Conservation (phyloP, 2,888 invertebrate genomes). For the Lasioglossum marginatum region DNA sequence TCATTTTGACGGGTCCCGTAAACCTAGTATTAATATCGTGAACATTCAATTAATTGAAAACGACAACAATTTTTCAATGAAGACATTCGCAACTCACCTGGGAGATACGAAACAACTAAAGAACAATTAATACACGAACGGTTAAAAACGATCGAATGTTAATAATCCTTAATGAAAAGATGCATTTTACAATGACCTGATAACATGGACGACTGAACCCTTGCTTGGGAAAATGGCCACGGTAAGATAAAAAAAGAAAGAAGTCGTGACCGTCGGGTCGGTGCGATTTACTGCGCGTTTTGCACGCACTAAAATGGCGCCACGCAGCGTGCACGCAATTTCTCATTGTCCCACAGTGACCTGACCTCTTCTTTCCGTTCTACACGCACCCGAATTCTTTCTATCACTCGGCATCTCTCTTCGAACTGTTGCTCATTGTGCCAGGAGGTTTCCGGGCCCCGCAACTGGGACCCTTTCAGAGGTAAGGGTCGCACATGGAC, state of each 20-base stretch:
- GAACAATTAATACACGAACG: neutral
- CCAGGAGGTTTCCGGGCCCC: constrained; percentile 39
- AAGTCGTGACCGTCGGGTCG: neutral
- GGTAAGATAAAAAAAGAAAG: neutral
- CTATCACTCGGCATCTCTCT: constrained; percentile 47
- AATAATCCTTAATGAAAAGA: neutral
- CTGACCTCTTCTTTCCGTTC: constrained; percentile 50
- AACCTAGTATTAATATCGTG: too few relatives aligned
- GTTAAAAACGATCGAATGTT: neutral
- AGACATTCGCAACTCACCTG: neutral
- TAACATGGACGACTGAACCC: neutral
- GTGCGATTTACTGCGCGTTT: constrained; percentile 57
- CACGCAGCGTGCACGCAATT: constrained; percentile 77
- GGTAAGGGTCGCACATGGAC: constrained; percentile 58
- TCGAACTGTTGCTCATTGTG: constrained; percentile 44
- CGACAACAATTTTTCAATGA: neutral
- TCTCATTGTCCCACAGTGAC: constrained; percentile 78
- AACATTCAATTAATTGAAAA: neutral
- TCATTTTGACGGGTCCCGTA: too few relatives aligned
- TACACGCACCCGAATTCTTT: constrained; percentile 43
- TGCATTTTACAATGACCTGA: neutral
- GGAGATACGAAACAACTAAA: neutral
- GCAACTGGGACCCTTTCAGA: constrained; percentile 51
- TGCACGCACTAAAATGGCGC: constrained; percentile 71
- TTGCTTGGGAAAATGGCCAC: neutral